Evolutionary conservation across 2,888 invertebrate species (phyloP).

Genomic region (Philaethria dido): DNA sequence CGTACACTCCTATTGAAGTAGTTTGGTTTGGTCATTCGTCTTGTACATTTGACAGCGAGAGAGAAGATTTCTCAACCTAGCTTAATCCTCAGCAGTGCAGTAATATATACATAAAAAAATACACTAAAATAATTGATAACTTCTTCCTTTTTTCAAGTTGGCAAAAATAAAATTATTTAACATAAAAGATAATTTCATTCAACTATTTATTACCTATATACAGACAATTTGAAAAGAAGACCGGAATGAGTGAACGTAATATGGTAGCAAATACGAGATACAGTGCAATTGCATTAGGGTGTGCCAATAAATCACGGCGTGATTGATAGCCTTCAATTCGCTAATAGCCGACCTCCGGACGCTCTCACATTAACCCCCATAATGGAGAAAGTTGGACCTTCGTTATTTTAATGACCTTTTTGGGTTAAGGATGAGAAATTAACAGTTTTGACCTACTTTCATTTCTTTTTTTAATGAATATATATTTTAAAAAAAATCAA

Average conservation of each 20-base stretch:
- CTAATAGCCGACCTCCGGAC: constrained; percentile 49
- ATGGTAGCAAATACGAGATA: constrained; percentile 31
- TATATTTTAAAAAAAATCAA: no score
- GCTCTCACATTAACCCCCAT: constrained; percentile 33
- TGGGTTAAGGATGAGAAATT: constrained; percentile 31
- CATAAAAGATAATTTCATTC: no score
- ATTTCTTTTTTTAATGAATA: background rate
- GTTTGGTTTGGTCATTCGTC: no score
- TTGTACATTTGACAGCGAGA: no score
- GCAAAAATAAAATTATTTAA: no score
- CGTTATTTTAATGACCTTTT: constrained; percentile 36
- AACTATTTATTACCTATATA: background rate
- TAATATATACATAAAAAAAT: no score
- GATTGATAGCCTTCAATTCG: constrained; percentile 51
- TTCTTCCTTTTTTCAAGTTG: no score
- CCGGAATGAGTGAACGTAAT: constrained; percentile 1
- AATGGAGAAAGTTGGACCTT: constrained; percentile 33
- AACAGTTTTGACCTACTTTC: background rate
- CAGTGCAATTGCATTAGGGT: constrained; percentile 41
- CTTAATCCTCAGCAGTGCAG: no score
- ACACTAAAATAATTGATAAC: no score
- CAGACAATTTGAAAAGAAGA: background rate
- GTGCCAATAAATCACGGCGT: constrained; percentile 44
- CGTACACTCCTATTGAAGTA: no score
- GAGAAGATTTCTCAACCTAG: no score